Percentiles rank a stretch among this genome's conserved stretches.
Conservation (phyloP, 1,140 invertebrate genomes). For the Drosophila parvula region DNA sequence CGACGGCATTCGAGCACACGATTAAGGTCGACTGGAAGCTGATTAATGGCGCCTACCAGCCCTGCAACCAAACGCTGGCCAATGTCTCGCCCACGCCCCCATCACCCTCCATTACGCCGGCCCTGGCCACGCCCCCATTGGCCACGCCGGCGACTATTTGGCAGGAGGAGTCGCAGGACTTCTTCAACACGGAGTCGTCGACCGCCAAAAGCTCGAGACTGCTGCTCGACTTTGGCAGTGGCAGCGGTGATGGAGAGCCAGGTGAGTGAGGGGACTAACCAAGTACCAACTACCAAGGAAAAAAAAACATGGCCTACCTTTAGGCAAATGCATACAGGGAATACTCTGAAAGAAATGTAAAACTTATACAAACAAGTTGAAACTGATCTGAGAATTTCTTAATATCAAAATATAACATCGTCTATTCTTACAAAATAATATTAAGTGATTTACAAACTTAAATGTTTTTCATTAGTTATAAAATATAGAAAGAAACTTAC, state of each 20-base stretch:
- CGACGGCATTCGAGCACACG: constrained; percentile 88
- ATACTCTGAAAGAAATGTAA: background rate
- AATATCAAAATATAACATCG: too few relatives aligned
- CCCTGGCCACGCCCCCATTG: constrained; percentile 17
- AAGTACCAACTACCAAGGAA: background rate
- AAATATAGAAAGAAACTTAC: background rate
- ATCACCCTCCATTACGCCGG: constrained; percentile 18
- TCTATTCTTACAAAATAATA: background rate
- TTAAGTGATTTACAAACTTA: too few relatives aligned
- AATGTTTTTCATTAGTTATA: background rate
- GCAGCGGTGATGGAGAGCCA: constrained; percentile 57
- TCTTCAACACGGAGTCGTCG: constrained; percentile 4
- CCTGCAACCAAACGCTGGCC: constrained; percentile 75
- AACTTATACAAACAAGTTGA: background rate
- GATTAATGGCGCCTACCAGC: constrained; percentile 75
- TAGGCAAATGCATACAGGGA: background rate
- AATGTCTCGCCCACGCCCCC: constrained; percentile 62
- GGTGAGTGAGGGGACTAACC: constrained; percentile 37
- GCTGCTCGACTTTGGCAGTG: constrained; percentile 53
- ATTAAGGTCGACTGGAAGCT: constrained; percentile 60
- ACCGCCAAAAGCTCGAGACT: constrained; percentile 18
- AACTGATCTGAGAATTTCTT: background rate
- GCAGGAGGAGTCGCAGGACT: constrained; percentile 13
- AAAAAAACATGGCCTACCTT: background rate
- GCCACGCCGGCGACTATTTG: constrained; percentile 54